Conservation (phyloP, 1,140 invertebrate species). For the Hycleus phaleratus region DNA sequence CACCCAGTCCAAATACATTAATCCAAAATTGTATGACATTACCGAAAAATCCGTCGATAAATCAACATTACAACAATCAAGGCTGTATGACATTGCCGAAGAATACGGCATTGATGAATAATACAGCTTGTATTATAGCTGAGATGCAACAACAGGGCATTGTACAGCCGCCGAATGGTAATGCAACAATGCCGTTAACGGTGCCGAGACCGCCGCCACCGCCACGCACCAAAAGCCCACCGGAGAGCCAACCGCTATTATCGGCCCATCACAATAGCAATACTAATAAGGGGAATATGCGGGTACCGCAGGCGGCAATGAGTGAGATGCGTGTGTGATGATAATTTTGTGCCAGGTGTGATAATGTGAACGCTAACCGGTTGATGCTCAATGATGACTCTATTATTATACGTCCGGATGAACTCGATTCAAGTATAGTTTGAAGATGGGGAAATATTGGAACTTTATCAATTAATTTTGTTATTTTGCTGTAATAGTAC, state of each 20-base stretch:
- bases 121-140: conserved; percentile 46
- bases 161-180: conserved; percentile 48
- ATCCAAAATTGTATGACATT: conserved; percentile 55
- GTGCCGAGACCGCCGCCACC: conserved; percentile 51
- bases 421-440: background rate
- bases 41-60: conserved; percentile 46
- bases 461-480: background rate
- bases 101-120: conserved; percentile 49
- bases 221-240: conserved; percentile 48
- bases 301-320: conserved; percentile 66
- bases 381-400: background rate
- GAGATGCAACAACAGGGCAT: conserved; percentile 49
- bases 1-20: conserved; percentile 52
- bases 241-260: conserved; percentile 50
- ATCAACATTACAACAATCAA: conserved; percentile 39
- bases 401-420: background rate
- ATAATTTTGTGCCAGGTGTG: conserved; percentile 42
- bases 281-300: conserved; percentile 37
- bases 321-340: conserved; percentile 74
- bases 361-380: conserved; percentile 12
- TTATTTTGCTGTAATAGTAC: background rate
- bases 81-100: conserved; percentile 52
- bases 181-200: conserved; percentile 45
- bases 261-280: conserved; percentile 31
- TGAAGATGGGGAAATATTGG: background rate